phyloP scores from a whole-genome alignment of 2,797 vertebrate species.

The Darevskia nairensis region DNA sequence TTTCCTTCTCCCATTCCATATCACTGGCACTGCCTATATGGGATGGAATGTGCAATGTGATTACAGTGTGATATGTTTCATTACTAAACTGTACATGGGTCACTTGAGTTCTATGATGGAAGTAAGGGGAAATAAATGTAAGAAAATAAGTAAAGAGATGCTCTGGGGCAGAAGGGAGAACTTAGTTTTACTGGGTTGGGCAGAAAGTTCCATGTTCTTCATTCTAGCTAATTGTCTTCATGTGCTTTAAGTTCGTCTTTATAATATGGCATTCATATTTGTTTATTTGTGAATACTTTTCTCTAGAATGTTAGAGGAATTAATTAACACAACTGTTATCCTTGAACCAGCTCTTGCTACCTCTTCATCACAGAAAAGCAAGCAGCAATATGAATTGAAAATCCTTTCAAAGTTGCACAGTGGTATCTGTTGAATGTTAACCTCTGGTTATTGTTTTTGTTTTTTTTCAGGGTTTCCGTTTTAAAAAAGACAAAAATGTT shows the following conservation, averaged over 20 bases:
- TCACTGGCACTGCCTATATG: too few relatives aligned
- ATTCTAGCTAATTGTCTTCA: too few relatives aligned
- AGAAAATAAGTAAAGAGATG: too few relatives aligned
- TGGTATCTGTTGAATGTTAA: conserved; percentile 43
- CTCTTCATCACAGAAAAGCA: conserved; percentile 43
- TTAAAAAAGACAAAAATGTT: conserved; percentile 32
- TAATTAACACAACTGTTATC: neutral
- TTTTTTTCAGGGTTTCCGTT: neutral
- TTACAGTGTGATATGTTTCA: neutral
- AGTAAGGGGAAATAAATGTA: too few relatives aligned
- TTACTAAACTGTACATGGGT: too few relatives aligned
- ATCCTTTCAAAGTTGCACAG: conserved; percentile 49
- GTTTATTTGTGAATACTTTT: neutral
- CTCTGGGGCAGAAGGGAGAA: too few relatives aligned
- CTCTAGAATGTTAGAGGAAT: neutral
- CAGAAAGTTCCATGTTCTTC: neutral
- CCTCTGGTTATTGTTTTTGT: conserved; percentile 56
- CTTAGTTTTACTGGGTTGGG: neutral
- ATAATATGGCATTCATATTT: neutral
- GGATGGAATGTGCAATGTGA: neutral
- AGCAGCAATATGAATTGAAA: conserved; percentile 38
- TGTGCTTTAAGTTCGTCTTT: neutral
- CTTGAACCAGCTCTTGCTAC: conserved; percentile 3
- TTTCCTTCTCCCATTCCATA: neutral
- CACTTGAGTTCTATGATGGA: too few relatives aligned